Conservation (phyloP, 2,888 invertebrate species). For the Epistrophe eligans region DNA sequence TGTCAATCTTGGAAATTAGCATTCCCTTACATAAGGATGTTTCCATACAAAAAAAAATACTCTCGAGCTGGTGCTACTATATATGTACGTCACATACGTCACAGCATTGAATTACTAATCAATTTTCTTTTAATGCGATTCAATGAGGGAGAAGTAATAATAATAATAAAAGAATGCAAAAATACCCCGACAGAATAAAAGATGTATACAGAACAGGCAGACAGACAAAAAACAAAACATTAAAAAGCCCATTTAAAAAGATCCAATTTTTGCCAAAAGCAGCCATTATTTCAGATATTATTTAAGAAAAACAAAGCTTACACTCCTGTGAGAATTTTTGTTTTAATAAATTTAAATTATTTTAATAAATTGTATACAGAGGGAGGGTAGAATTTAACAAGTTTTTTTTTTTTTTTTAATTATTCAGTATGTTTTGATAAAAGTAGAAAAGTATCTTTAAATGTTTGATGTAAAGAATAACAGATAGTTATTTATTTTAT, state of each 20-base stretch:
- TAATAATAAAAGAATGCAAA: conserved; percentile 62
- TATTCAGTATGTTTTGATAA: too few species aligned
- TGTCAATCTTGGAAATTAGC: conserved; percentile 57
- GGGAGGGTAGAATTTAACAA: too few species aligned
- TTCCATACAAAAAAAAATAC: conserved; percentile 4
- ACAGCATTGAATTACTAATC: conserved; percentile 73
- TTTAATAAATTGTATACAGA: too few species aligned
- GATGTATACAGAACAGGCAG: neutral
- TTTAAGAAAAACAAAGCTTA: conserved; percentile 35
- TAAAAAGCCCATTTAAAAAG: conserved; percentile 54
- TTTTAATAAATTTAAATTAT: neutral
- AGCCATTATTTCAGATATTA: conserved; percentile 46
- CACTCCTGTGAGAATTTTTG: conserved; percentile 13
- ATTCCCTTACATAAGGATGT: conserved; percentile 37
- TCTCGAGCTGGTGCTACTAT: neutral
- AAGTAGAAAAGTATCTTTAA: too few species aligned
- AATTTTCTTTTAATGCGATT: conserved; percentile 69
- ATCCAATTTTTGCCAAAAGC: conserved; percentile 42
- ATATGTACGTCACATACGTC: conserved; percentile 53
- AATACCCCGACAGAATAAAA: conserved; percentile 11
- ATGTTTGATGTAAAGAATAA: too few species aligned
- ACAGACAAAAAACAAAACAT: conserved; percentile 43
- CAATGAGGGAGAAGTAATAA: conserved; percentile 67
- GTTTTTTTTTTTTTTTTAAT: too few species aligned
- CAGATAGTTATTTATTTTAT: too few species aligned